phyloP scores from a whole-genome alignment of 2,888 invertebrate species.

The Macaria notata region DNA sequence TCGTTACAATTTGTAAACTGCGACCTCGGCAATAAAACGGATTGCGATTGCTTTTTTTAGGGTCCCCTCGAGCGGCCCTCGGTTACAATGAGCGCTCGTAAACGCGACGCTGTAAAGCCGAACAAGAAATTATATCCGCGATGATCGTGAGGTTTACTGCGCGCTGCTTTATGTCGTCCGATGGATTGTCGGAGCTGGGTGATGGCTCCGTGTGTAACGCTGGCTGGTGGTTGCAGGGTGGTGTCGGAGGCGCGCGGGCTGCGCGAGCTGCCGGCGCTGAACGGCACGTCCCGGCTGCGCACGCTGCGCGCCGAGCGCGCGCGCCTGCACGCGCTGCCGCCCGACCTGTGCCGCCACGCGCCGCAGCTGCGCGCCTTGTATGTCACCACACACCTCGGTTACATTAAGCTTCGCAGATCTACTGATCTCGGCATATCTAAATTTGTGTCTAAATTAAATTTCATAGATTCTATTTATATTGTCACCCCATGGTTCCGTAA shows the following conservation, averaged over 20 bases:
- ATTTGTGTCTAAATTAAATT: too few species aligned
- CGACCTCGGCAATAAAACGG: neutral
- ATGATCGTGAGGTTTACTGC: slow-evolving; percentile 29
- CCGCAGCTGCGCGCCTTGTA: slow-evolving; percentile 93
- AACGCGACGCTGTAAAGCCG: slow-evolving; percentile 23
- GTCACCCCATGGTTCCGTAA: too few species aligned
- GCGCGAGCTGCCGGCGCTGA: slow-evolving; percentile 90
- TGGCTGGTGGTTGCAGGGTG: slow-evolving; percentile 80
- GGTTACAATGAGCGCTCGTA: slow-evolving; percentile 15
- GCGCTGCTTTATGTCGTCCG: slow-evolving; percentile 11
- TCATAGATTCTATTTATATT: too few species aligned
- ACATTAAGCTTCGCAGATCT: too few species aligned
- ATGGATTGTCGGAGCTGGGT: too few species aligned
- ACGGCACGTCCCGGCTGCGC: slow-evolving; percentile 90
- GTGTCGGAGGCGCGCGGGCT: slow-evolving; percentile 92
- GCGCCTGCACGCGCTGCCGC: slow-evolving; percentile 86
- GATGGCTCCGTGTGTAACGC: too few species aligned
- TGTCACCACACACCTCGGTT: slow-evolving; percentile 66
- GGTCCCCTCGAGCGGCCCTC: slow-evolving; percentile 1
- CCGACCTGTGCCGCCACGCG: slow-evolving; percentile 88
- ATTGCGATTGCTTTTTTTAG: slow-evolving; percentile 6
- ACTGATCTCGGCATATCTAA: too few species aligned
- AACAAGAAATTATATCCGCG: slow-evolving; percentile 10
- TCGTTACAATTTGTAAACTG: too few species aligned
- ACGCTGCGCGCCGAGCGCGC: slow-evolving; percentile 92